These are phyloP conservation scores for Falco berigora DNA, from an alignment of 2,797 vertebrate species.

Conservation along the genomic window DNA sequence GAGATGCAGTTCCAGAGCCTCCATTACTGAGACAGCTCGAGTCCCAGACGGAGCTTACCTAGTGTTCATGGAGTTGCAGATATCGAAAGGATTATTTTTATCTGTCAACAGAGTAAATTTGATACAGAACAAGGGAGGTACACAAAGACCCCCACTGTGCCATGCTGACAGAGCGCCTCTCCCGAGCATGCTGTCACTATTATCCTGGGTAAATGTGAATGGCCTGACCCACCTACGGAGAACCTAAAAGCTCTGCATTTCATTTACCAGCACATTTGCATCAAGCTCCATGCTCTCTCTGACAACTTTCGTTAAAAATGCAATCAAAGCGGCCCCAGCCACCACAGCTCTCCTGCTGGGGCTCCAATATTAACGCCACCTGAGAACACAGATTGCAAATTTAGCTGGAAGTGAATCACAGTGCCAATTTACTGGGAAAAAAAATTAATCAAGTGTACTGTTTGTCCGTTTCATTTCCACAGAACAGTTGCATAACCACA, in stretches of 20 bases:
- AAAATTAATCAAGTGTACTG: slow-evolving; percentile 46
- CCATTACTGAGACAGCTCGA: not conserved
- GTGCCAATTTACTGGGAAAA: not conserved
- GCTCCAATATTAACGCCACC: slow-evolving; percentile 49
- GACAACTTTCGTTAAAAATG: not conserved
- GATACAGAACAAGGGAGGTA: not conserved
- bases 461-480: slow-evolving; percentile 48
- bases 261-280: slow-evolving; percentile 33
- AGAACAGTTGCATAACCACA: slow-evolving; percentile 63
- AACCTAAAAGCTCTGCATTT: slow-evolving; percentile 30
- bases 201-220: not conserved
- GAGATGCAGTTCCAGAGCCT: not conserved
- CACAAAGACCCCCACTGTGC: slow-evolving; percentile 19
- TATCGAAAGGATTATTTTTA: slow-evolving; percentile 7
- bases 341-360: slow-evolving; percentile 11
- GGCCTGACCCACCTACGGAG: slow-evolving; percentile 34
- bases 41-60: not conserved
- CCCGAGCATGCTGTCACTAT: not conserved
- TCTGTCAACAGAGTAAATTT: not conserved
- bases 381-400: slow-evolving; percentile 49
- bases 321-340: slow-evolving; percentile 35
- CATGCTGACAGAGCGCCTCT: not conserved
- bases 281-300: not conserved
- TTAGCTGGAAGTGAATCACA: slow-evolving; percentile 53
- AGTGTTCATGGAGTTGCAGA: not conserved